A percentile compares a stretch with the other conserved stretches of the same genome.
Evolutionary conservation across 1,140 invertebrate genomes (phyloP).

Genomic region (Ericerus pela): DNA sequence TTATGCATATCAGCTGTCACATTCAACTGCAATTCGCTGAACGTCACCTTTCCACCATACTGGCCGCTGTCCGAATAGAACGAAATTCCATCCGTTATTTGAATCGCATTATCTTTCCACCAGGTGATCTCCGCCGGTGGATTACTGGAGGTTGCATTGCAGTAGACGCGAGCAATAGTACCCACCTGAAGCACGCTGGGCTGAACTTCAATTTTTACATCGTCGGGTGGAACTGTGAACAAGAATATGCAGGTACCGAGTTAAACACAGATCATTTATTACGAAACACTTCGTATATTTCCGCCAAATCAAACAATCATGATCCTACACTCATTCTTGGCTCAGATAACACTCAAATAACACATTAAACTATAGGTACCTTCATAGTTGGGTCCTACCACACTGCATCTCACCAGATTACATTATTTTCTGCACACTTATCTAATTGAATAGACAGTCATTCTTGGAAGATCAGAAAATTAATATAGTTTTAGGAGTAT

Average conservation of each 20-base stretch:
- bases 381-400: no score
- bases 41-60: slow-evolving; percentile 67
- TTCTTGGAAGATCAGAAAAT: no score
- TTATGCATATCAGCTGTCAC: slow-evolving; percentile 76
- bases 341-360: background rate
- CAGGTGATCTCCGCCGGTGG: slow-evolving; percentile 80
- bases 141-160: slow-evolving; percentile 82
- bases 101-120: slow-evolving; percentile 69
- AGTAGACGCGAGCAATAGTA: slow-evolving; percentile 60
- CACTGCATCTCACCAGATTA: no score
- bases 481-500: no score
- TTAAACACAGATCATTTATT: no score
- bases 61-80: slow-evolving; percentile 59
- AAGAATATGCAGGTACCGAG: no score
- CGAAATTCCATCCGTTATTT: slow-evolving; percentile 42
- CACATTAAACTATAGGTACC: no score
- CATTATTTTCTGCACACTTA: no score
- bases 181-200: slow-evolving; percentile 63
- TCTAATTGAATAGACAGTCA: no score
- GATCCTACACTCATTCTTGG: no score
- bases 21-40: slow-evolving; percentile 61
- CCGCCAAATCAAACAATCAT: no score
- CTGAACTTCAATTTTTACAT: slow-evolving; percentile 63
- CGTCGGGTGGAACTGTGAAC: slow-evolving; percentile 66
- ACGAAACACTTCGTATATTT: no score